Base-by-base conservation (phyloP, 2,888 invertebrate species). In the Agrotis clavis region DNA sequence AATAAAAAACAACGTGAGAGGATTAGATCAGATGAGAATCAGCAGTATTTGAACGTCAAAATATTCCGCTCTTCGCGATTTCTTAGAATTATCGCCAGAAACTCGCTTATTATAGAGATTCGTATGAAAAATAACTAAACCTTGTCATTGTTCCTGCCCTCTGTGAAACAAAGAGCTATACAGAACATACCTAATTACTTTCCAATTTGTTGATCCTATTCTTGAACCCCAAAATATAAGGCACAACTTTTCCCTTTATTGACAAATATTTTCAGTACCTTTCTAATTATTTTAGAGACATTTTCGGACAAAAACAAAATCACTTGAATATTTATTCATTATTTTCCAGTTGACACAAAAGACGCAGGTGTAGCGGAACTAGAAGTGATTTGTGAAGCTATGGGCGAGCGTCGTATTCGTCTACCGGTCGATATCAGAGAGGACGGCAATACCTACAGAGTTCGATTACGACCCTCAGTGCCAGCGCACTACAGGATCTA, bases 331-430 rank as follows among this genome's bases (percentile, higher is more conserved):
- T 30, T 30, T 0, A 25, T 68, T 47, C 19, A n/a, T 16, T 59
- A 2, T 50, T 21, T 76, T 93, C 21, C 90, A 98, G 99, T 98
- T 86, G 98, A 98, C 90, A 97, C 98, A 78, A 98, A 97, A 88
- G 98, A 98, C 88, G 98, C 98, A 50, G 99, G 98, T 50, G 97
- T 98, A 65, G 98, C 98, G 1, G 98, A 99, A 87, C 92, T 99
- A 62, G 99, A 98, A 90, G 98, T 99, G 4, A 97, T 98, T 57
- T 98, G 99, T 56, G 98, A 98, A 56, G 98, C 98, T 82, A 98
- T 99, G 35, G 97, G 98, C 41, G 99, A 99, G 61, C 97, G 98
- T 87, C 90, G 94, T 13, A 91, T 95, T n/a, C 91, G 94, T 74
- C 95, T 99, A 50, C 98, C 98, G 0, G 97, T 99, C 6, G 98